Base-by-base conservation (phyloP, 2,888 invertebrate species). In the Zygogramma bicolorata region DNA sequence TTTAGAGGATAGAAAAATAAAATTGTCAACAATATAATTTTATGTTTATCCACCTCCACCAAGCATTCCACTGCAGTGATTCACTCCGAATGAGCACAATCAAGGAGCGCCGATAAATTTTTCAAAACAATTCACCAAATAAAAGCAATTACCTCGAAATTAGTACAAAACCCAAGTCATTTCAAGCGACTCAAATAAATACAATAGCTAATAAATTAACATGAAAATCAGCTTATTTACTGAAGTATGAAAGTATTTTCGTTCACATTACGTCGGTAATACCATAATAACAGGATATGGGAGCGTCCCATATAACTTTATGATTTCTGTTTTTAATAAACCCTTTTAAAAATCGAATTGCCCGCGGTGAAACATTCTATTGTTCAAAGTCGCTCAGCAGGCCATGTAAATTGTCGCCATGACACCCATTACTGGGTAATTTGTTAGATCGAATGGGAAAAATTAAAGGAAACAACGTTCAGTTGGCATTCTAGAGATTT, bases 161-260 rank as follows among this genome's bases (percentile, higher is more conserved):
- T 61, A 46, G 22, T 34, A 71, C 31, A 53, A 70, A 75, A 77
- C 68, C 70, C 73, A 70, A 74, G 79, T 77, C 76, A 83, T 83
- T 84, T 83, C 83, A 84, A 83, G 84, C 82, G 70, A 79, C 76
- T 78, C 83, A 82, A 80, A 78, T 84, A 82, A 83, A 84, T 78
- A 84, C 84, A 84, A 84, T 84, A 77, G 84, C 81, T 78, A 83
- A 84, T 84, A 84, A 84, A 84, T 84, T 82, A 75, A 70, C 77
- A 71, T 77, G 74, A 74, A 75, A 74, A 75, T 74, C 80, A 81
- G 80, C 82, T 77, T 80, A 84, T 82, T 84, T 83, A 84, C 83
- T 84, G 80, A 80, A 82, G 83, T 84, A 84, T 84, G 83, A 83
- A 84, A 82, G 80, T 80, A 82, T 82, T 84, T 83, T 81, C 80